Evolutionary conservation across 2,797 vertebrate species (phyloP), one percentile per base, ranked within the genome.

Genomic region (Garrulus glandarius): DNA sequence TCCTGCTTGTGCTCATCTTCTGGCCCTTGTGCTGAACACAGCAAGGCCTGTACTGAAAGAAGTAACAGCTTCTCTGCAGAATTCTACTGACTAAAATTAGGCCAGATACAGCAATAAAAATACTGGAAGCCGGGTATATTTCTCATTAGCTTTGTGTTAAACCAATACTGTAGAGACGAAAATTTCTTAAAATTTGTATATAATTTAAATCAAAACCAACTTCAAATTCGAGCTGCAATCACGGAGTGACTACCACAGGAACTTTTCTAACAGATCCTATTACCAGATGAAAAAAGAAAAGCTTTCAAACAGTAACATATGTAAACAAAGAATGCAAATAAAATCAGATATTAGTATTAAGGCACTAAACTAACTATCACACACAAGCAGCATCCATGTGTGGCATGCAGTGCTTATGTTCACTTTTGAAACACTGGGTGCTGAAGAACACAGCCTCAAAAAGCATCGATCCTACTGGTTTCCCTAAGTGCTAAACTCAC

Each of bases 181-280:
- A 60, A 41, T 2, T 5, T 20, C 32, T 59, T 67, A 76, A 74
- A 47, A 64, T 34, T 23, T n/a, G 7, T 23, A 1, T 30, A 34
- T 13, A 21, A 36, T 68, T 75, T 46, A 53, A 87, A 85, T 5
- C 5, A 80, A 92, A 92, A 78, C 9, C 30, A 91, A 43, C 7
- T 83, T 72, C 12, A 36, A 24, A 80, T 83, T 87, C 0, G 2
- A 68, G 37, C 14, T 83, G n/a, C 12, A 89, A 60, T 52, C 43
- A 79, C 0, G 0, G 32, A 34, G 8, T 37, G 32, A 43, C 17
- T 2, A 3, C 10, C 9, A 74, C 13, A 32, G 29, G 19, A 76
- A 49, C 49, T 71, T 47, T 57, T n/a, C 27, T 64, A 77, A 46
- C 10, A 50, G 65, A 57, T 30, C 53, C 60, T 43, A 59, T 21